Evolutionary conservation across 2,888 invertebrate genomes (phyloP).

Genomic region (Chymomyza procnemis): DNA sequence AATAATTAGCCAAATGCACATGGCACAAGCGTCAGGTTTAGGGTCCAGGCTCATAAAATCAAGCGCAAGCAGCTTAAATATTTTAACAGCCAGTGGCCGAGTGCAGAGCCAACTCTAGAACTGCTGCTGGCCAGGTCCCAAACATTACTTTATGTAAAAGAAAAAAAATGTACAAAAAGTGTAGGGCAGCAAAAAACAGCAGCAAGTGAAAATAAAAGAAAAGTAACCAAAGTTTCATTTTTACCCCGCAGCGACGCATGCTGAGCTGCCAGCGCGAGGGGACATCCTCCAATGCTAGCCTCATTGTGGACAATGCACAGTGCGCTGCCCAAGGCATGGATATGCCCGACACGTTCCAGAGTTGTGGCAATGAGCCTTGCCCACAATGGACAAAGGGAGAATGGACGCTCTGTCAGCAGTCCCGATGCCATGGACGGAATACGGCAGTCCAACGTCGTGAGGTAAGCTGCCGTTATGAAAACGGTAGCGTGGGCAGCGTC

Average conservation of each 20-base stretch:
- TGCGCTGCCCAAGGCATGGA: constrained; percentile 86
- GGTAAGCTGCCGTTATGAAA: constrained; percentile 79
- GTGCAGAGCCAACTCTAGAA: background rate
- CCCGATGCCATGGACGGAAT: constrained; percentile 87
- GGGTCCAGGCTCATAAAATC: constrained; percentile 39
- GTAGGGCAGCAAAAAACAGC: constrained; percentile 13
- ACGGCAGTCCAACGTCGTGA: constrained; percentile 87
- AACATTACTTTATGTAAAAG: constrained; percentile 42
- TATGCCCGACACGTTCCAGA: constrained; percentile 82
- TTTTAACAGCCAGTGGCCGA: constrained; percentile 45
- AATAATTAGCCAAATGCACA: constrained; percentile 62
- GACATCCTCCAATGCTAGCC: constrained; percentile 10
- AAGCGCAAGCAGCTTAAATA: constrained; percentile 52
- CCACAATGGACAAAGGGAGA: constrained; percentile 85
- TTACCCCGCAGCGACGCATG: constrained; percentile 66
- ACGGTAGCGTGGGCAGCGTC: constrained; percentile 63
- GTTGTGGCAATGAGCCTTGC: constrained; percentile 85
- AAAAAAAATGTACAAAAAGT: constrained; percentile 3
- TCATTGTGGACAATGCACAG: constrained; percentile 82
- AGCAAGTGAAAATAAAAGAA: constrained; percentile 16
- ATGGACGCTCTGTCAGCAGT: constrained; percentile 86
- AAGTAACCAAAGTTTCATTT: constrained; percentile 27
- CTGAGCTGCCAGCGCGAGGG: constrained; percentile 56
- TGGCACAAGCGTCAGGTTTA: background rate
- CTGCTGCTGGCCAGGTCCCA: background rate